Evolutionary conservation across 2,888 invertebrate genomes (phyloP), one percentile per base, ranked within the genome.

Genomic region (Lasioglossum figueresi): DNA sequence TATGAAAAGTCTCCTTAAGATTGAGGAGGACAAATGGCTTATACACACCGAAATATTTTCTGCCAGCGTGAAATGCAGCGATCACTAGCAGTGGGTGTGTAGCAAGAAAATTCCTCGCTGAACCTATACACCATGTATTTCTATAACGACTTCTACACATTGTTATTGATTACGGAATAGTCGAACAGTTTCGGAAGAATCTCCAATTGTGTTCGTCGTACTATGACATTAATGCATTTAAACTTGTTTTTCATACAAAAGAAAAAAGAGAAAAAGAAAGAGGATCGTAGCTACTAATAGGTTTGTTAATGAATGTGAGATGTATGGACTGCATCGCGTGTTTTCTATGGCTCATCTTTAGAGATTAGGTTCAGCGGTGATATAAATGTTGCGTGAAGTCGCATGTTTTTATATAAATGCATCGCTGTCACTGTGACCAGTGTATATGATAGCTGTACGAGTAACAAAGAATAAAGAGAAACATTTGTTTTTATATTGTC

Each of bases 1-100:
- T 89, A 89, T 87, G 83, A 84, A 82, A 56, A 75, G 82, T 40
- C 66, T 89, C 43, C 68, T 79, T 76, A 73, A 79, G n/a, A 71
- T 79, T 85, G 91, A 91, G 88, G 88, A 89, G 91, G 91, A 19
- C 89, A 85, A 89, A 91, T 90, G 88, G 89, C 84, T 90, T 88
- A 83, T 87, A 83, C 83, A 85, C 88, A 91, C 84, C 83, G 86
- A 89, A 90, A 88, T 84, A 86, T 79, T 90, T 91, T 90, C 87
- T 85, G 88, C 80, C 71, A 81, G 79, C 77, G 81, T 74, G 40
- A 74, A 83, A 70, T 87, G 84, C 76, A 74, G 37, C 63, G 68
- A 43, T 73, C 34, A 37, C 66, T 16, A 56, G 80, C 72, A 80
- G 71, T 56, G 76, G 66, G 66, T 59, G 75, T 76, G 76, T 74